Evolutionary conservation across 2,888 invertebrate species (phyloP), one percentile per base, ranked within the genome.

Genomic region (Lepeophtheirus nordmannii): DNA sequence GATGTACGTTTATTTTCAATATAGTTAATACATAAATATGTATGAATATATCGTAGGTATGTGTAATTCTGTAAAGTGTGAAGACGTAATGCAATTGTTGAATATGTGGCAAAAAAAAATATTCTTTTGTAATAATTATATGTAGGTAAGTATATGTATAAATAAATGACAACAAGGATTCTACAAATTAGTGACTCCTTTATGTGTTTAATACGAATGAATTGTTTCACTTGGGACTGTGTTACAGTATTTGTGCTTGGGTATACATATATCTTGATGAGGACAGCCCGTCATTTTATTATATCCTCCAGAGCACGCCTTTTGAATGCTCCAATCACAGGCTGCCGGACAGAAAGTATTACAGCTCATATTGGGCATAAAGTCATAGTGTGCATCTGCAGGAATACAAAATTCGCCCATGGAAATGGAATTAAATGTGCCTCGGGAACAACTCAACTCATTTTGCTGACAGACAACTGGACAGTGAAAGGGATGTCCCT

Each of bases 351-450:
- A 46, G 8, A 46, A 46, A 17, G 53, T 46, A 3, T 2, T 8
- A 46, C 53, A 46, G 53, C 53, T 46, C 53, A 46, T 46, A 46
- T 46, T 46, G 53, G 53, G 53, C 53, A 46, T 46, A 17, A 46
- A 46, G 8, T 46, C 8, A 17, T 46, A 46, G 17, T 46, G 53
- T 14, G 53, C 53, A 46, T 46, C 17, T 1, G 53, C 14, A 17
- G 53, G 53, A 8, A 46, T 46, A 8, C 53, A 46, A 17, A 46
- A 46, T 17, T 46, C 53, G 14, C 53, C 53, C 53, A 46, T 46
- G 53, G 53, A 46, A 46, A 46, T 46, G 53, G 53, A 46, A 8
- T 46, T 46, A 8, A 46, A 46, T 5, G 53, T 46, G 3, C 53
- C 53, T n/a, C 53, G 53, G 53, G 53, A 46, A 17, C 53, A 46